Conservation (phyloP, 92 coral and sea anemone species). For the Anthopleura xanthogrammica region DNA sequence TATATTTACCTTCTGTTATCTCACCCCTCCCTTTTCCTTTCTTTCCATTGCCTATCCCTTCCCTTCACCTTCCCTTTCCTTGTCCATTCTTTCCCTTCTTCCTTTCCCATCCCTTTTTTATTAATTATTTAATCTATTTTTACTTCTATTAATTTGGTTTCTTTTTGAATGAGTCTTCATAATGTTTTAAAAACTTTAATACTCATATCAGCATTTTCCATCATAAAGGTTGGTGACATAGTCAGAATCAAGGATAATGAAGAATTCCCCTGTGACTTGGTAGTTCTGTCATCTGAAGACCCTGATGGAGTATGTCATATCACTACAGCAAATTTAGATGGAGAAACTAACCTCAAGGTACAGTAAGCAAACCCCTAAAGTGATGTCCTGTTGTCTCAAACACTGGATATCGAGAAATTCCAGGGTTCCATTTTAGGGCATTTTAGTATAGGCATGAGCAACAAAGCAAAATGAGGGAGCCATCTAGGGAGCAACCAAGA, state of each 20-base stretch:
- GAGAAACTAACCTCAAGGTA: constrained; percentile 96
- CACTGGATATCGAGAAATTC: no score
- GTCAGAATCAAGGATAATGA: constrained; percentile 84
- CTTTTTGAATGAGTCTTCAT: not conserved
- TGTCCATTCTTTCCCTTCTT: no score
- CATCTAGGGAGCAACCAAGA: no score
- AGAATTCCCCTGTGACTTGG: constrained; percentile 96
- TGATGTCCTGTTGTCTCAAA: not conserved
- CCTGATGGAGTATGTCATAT: constrained; percentile 93
- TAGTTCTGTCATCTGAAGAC: constrained; percentile 84
- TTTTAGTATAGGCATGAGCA: no score
- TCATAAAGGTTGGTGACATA: constrained; percentile 85
- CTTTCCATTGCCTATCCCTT: no score
- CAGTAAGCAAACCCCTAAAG: not conserved
- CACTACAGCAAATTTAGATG: constrained; percentile 97
- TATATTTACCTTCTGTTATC: no score
- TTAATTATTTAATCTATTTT: not conserved
- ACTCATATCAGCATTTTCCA: not conserved
- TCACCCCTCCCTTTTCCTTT: no score
- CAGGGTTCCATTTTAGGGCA: no score
- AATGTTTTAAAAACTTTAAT: not conserved
- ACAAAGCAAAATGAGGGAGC: no score
- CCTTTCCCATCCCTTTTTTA: no score
- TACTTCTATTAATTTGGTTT: not conserved
- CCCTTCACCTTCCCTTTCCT: no score